Base-by-base conservation (phyloP, 2,797 vertebrate genomes). In the Zalophus californianus region DNA sequence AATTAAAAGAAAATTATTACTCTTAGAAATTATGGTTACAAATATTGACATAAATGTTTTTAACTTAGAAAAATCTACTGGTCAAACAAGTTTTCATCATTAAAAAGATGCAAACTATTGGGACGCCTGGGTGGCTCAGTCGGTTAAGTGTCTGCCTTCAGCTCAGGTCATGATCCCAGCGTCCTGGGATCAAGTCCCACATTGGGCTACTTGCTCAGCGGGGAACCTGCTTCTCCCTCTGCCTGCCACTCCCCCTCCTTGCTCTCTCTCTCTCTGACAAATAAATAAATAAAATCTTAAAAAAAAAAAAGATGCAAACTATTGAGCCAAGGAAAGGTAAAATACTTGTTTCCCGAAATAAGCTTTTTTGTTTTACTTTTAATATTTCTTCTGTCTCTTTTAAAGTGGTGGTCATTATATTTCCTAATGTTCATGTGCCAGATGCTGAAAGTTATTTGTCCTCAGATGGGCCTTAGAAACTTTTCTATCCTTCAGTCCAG, bases 1-100 rank as follows among this genome's bases (percentile, higher is more conserved):
- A 73, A 35, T 25, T 12, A 7, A 64, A 90, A 87, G 66, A 75
- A 85, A 92, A 87, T 68, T 35, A 79, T 66, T 84, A 78, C 13
- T 85, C 21, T 29, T 25, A 73, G 16, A 92, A 84, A 83, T 77
- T 86, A 83, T 13, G 5, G 52, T 85, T 79, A 85, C 3, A 95
- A 83, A 94, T 54, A 87, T 3, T 80, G 54, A 97, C 90, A 78
- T 70, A 93, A 64, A 52, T 92, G 15, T 82, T 93, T 92, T 56
- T 72, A 56, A 88, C 66, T 88, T 96, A 90, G 5, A 93, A 93
- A 97, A 96, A 73, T 83, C 35, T 91, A 90, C 58, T 64, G 27
- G n/a, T 68, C 72, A 96, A 93, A 86, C 6, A 85, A 87, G 54
- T 91, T 93, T 94, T 91, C 56, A 93, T 89, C 35, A 82, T 87